phyloP scores from a whole-genome alignment of 2,888 invertebrate genomes.

The Ochlodes sylvanus region DNA sequence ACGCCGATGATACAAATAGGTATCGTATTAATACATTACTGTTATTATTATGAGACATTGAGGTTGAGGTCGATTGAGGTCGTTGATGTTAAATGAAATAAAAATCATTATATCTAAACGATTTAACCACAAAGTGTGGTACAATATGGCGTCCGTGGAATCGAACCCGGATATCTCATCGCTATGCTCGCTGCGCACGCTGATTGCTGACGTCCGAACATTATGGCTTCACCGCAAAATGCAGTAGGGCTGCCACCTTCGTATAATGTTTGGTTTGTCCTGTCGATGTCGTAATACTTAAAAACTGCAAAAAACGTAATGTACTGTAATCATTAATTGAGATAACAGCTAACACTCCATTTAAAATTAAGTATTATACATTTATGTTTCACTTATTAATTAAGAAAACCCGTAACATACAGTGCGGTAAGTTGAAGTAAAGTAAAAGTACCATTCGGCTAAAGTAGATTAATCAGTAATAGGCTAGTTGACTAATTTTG shows the following conservation, averaged over 20 bases:
- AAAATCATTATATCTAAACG: slow-evolving; percentile 2
- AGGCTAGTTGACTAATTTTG: too few species aligned
- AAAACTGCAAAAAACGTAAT: too few species aligned
- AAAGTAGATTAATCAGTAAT: too few species aligned
- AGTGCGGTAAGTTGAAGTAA: too few species aligned
- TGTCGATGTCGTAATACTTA: too few species aligned
- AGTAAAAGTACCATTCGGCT: too few species aligned
- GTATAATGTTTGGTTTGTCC: neutral
- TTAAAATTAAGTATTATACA: too few species aligned
- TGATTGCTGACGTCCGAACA: slow-evolving; percentile 50
- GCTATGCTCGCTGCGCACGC: slow-evolving; percentile 48
- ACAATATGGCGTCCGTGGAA: slow-evolving; percentile 30
- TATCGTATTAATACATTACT: too few species aligned
- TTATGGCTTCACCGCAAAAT: slow-evolving; percentile 52
- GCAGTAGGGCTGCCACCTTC: slow-evolving; percentile 14
- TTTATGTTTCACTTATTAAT: too few species aligned
- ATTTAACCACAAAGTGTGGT: neutral
- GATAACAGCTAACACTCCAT: too few species aligned
- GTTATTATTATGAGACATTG: neutral
- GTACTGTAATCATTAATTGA: neutral
- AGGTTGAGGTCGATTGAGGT: neutral
- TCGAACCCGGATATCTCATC: slow-evolving; percentile 45
- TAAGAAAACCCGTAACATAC: too few species aligned
- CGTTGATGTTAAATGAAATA: neutral
- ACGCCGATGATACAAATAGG: too few species aligned